Evolutionary conservation across 2,113 vertebrate species (phyloP).

Genomic region (Pachyramphus minor): DNA sequence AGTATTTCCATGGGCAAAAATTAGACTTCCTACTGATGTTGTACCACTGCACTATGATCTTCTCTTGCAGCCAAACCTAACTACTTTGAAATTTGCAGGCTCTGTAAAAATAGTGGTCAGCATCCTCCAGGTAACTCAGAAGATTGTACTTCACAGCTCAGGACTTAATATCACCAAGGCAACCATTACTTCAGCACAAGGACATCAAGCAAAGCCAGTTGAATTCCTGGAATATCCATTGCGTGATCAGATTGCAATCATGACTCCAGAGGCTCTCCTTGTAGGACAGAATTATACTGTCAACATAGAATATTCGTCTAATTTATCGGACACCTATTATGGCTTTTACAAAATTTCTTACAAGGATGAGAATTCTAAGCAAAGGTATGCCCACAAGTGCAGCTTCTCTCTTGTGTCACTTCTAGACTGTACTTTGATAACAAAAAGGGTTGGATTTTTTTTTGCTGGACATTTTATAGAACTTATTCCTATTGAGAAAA

Average conservation of each 20-base stretch:
- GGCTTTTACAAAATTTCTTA: constrained; percentile 94
- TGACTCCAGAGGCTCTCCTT: constrained; percentile 76
- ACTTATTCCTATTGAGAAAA: background rate
- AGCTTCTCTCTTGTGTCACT: background rate
- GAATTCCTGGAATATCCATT: constrained; percentile 83
- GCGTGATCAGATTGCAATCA: constrained; percentile 86
- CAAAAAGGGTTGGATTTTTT: background rate
- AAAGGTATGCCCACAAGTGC: constrained; percentile 64
- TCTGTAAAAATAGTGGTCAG: constrained; percentile 78
- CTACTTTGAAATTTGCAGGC: constrained; percentile 80
- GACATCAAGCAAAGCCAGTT: constrained; percentile 46
- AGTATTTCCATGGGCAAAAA: constrained; percentile 87
- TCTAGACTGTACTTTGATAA: background rate
- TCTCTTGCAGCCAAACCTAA: constrained; percentile 82
- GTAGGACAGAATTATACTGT: constrained; percentile 78
- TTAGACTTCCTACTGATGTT: constrained; percentile 81
- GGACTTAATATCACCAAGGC: constrained; percentile 81
- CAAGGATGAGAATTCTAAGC: constrained; percentile 68
- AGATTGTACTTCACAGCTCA: constrained; percentile 86
- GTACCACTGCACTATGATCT: constrained; percentile 85
- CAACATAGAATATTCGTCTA: constrained; percentile 80
- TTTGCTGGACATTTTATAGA: background rate
- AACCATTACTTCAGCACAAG: constrained; percentile 56
- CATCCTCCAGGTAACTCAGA: constrained; percentile 74
- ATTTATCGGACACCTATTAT: constrained; percentile 82